Evolutionary conservation across 2,113 vertebrate species (phyloP), one percentile per base, ranked within the genome.

Genomic region (Lepisosteus oculatus): DNA sequence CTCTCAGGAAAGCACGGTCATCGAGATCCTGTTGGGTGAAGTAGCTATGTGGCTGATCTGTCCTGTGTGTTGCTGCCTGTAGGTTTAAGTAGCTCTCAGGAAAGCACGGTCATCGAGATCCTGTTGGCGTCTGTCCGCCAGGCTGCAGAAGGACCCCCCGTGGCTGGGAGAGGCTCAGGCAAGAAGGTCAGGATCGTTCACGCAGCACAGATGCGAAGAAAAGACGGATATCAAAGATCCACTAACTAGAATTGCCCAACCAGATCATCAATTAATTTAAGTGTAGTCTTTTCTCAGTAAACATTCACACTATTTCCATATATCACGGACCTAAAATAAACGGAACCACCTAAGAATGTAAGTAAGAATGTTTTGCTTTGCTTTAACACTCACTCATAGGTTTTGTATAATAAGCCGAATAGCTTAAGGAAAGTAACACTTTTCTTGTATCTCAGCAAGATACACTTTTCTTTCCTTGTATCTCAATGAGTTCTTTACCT

Each of bases 41-140:
- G 47, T n/a, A n/a, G 47, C 47, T 3, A 8, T 51, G 47, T 51
- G 14, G 17, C 59, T 61, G 59, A 61, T 14, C 17, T 61, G 59
- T 61, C 59, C 17, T 65, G 29, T 68, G 61, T 81, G 43, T 69
- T 61, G 61, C 87, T 86, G 81, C 13, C 5, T 83, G 61, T 63
- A 95, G 94, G 78, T 69, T 78, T 95, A 65, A 90, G 82, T 0
- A 73, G 72, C 68, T 81, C 79, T 67, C 89, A 95, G 65, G 79
- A 94, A 77, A 82, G 64, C 0, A 77, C 86, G 51, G 89, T 96
- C 1, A 86, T 93, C 0, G 95, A 97, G 88, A 85, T 97, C 54
- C 80, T 96, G 69, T 77, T 94, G 0, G 92, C 93, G 0, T 92
- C 94, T 0, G 88, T 94, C 41, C 90, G 90, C 81, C 94, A 97